Base-by-base conservation (phyloP, 2,888 invertebrate genomes). In the Capitulum mitella region DNA sequence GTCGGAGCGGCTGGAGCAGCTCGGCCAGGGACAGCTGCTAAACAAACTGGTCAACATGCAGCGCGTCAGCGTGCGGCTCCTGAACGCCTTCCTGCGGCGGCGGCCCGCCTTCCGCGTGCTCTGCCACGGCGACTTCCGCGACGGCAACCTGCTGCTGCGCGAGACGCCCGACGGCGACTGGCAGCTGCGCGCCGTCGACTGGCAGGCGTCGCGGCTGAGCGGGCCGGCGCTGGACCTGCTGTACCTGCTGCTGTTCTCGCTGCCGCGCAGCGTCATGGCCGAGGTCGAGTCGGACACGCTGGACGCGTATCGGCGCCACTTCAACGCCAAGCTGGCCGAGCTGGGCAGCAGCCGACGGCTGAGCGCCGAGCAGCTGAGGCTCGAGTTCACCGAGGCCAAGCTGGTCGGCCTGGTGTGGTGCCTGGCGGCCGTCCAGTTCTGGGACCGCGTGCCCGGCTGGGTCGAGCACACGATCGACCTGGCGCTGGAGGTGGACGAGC, bases 211-310 rank as follows among this genome's bases (percentile, higher is more conserved):
- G 14, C 10, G 75, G 2, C 75, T 75, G 14, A 46, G 46, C 43
- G 26, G 46, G 14, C 75, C 75, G 46, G 75, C 46, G 43, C 75
- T 75, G 26, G 75, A 75, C 75, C 75, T 75, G 29, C 43, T 75
- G 46, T 75, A 75, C 46, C 75, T 75, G 75, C 22, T 75, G 46
- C 75, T 75, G 29, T 75, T 75, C 75, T 75, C 75, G 43, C 3
- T 46, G 14, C 46, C 75, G n/a, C 43, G 75, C 43, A n/a, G 29
- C 12, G 3, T n/a, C 14, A 75, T 75, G 75, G 29, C 46, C 3
- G 29, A 75, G 26, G 46, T 46, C 5, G 75, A 75, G 75, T 14
- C 12, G 8, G 43, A 75, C 75, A 14, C 10, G 12, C 46, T 75
- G 14, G 75, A 3, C 29, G 29, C 19, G 26, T 75, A 75, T 26